phyloP scores from a whole-genome alignment of 2,888 invertebrate species.

The Machimus rusticus region DNA sequence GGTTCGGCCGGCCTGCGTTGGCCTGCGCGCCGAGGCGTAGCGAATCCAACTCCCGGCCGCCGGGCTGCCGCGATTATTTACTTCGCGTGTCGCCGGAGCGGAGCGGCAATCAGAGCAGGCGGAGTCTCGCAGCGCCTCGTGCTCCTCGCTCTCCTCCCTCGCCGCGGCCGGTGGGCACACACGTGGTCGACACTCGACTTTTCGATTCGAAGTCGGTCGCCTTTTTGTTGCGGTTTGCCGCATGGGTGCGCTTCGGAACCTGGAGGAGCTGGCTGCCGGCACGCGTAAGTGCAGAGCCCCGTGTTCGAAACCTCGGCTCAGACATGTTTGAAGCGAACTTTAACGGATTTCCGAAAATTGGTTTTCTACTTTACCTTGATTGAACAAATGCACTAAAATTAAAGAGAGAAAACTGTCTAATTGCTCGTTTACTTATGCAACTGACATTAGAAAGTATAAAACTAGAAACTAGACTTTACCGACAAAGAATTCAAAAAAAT shows the following conservation, averaged over 20 bases:
- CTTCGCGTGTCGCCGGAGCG: background rate
- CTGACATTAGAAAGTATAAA: too few species aligned
- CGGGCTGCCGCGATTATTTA: background rate
- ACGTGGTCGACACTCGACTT: background rate
- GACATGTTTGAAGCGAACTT: background rate
- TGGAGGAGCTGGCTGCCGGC: background rate
- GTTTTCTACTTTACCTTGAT: background rate
- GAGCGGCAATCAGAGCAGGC: background rate
- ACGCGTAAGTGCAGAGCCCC: background rate
- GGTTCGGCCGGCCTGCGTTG: background rate
- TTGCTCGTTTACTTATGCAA: too few species aligned
- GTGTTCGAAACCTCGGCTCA: background rate
- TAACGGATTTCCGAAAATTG: background rate
- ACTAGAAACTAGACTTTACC: too few species aligned
- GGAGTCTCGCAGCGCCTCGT: background rate
- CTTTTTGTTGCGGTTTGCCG: background rate
- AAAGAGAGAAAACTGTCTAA: too few species aligned
- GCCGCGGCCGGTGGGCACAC: background rate
- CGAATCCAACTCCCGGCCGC: background rate
- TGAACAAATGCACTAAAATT: too few species aligned
- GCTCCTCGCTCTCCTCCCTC: background rate
- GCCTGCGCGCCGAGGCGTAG: background rate
- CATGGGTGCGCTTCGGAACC: background rate
- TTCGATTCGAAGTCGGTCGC: background rate
- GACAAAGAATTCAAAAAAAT: too few species aligned